A percentile compares a stretch with the other conserved stretches of the same genome.
Evolutionary conservation across 2,797 vertebrate species (phyloP).

Genomic region (Chloroceryle amazona): DNA sequence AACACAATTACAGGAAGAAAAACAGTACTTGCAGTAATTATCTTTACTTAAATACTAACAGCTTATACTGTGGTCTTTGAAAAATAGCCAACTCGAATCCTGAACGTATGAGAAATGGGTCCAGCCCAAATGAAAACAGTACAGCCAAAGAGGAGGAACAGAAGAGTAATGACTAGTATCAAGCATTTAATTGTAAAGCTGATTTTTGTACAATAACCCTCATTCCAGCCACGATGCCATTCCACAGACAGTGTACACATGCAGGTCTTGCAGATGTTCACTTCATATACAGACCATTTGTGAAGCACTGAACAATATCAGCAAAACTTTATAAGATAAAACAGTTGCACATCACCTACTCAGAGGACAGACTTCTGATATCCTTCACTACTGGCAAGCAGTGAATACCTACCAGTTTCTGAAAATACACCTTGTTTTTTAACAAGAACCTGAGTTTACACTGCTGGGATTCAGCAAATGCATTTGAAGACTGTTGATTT

Average conservation of each 20-base stretch:
- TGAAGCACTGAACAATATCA: neutral
- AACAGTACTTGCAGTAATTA: neutral
- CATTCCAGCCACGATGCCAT: accelerated
- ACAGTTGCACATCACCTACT: accelerated
- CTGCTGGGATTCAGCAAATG: neutral
- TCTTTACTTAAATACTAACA: neutral
- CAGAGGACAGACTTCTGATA: neutral
- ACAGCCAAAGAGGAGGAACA: neutral
- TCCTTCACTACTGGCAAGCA: accelerated
- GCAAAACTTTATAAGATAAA: neutral
- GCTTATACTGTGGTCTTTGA: neutral
- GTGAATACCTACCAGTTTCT: neutral
- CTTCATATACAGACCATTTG: neutral
- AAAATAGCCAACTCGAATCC: neutral
- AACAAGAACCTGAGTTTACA: neutral
- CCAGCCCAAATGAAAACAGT: neutral
- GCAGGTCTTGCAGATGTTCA: neutral
- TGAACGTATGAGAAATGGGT: neutral
- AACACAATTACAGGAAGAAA: neutral
- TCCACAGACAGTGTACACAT: neutral
- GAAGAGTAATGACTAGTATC: accelerated
- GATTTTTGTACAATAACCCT: neutral
- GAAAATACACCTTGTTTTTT: neutral
- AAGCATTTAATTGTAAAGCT: accelerated
- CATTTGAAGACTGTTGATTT: neutral